Conservation (phyloP, 2,797 vertebrate species). For the Decapterus maruadsi region DNA sequence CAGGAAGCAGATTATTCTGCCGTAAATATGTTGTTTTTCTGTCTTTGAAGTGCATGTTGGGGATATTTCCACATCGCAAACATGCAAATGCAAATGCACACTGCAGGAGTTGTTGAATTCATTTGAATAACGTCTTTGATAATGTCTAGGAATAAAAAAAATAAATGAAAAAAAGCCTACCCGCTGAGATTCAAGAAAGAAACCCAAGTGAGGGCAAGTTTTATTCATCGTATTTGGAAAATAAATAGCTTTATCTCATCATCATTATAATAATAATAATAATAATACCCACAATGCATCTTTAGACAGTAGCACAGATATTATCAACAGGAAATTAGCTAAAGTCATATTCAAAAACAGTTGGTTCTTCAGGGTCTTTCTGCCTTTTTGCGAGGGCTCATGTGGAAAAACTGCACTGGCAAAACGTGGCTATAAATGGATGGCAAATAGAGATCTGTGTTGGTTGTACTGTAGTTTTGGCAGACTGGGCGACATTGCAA, state of each 20-base stretch:
- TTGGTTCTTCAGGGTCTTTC: conserved; percentile 42
- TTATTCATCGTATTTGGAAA: conserved; percentile 76
- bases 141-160: conserved; percentile 39
- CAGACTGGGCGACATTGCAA: conserved; percentile 20
- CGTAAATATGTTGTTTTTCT: conserved; percentile 22
- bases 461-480: conserved; percentile 1
- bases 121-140: conserved; percentile 70
- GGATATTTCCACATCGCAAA: conserved; percentile 55
- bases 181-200: conserved; percentile 49
- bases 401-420: conserved; percentile 43
- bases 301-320: conserved; percentile 58
- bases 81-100: conserved; percentile 59
- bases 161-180: conserved; percentile 3
- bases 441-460: conserved; percentile 15
- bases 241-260: conserved; percentile 71
- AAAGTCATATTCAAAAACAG: conserved; percentile 63
- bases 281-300: conserved; percentile 67
- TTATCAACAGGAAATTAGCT: conserved; percentile 49
- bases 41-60: conserved; percentile 42
- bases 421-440: conserved; percentile 39
- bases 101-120: conserved; percentile 19
- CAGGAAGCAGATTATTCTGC: neutral
- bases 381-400: conserved; percentile 68
- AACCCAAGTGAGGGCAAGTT: conserved; percentile 60
- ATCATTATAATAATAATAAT: conserved; percentile 49